Conservation (phyloP, 2,888 invertebrate genomes). For the Drosophila maculinotata region DNA sequence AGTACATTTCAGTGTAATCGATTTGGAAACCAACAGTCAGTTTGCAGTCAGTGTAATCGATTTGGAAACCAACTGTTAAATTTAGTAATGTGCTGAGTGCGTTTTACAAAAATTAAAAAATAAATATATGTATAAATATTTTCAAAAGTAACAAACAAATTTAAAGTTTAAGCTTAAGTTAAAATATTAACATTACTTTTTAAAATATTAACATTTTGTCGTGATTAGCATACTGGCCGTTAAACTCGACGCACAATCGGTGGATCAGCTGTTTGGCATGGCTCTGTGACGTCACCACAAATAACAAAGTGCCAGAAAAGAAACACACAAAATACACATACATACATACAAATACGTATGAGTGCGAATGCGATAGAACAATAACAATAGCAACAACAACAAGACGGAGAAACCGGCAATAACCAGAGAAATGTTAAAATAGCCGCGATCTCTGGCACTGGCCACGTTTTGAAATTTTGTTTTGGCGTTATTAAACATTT, state of each 20-base stretch:
- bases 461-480: slow-evolving; percentile 59
- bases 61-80: no score
- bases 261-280: slow-evolving; percentile 36
- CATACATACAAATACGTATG: neutral
- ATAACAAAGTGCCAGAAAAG: slow-evolving; percentile 16
- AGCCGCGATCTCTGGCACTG: slow-evolving; percentile 49
- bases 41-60: no score
- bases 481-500: slow-evolving; percentile 74
- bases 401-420: slow-evolving; percentile 64
- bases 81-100: no score
- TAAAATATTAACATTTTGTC: no score
- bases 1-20: no score
- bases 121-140: no score
- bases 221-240: slow-evolving; percentile 16
- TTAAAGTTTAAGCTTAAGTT: no score
- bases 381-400: slow-evolving; percentile 47
- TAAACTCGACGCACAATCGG: neutral
- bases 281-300: slow-evolving; percentile 18
- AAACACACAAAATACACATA: slow-evolving; percentile 6
- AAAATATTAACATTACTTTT: no score
- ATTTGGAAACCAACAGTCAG: no score
- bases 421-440: slow-evolving; percentile 68
- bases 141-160: no score
- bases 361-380: slow-evolving; percentile 24
- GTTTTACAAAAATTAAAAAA: no score